Base-by-base conservation (phyloP, 2,113 vertebrate species). In the Ardeotis arabs region DNA sequence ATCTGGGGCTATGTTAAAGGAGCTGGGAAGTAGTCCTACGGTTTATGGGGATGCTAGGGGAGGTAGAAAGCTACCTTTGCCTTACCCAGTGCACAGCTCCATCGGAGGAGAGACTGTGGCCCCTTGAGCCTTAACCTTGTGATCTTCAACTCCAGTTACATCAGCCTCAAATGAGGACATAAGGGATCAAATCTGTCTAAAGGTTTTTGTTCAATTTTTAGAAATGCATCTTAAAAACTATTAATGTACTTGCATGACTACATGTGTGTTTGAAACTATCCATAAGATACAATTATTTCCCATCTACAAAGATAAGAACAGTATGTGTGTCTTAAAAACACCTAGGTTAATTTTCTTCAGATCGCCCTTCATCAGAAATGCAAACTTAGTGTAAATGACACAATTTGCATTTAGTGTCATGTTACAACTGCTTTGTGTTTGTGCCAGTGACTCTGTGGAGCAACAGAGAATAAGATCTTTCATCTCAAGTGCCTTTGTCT, bases 121-220 rank as follows among this genome's bases (percentile, higher is more conserved):
- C 41, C 31, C 28, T 20, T 4, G 37, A 60, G 69, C 12, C 55
- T 75, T 67, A 37, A 33, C 13, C 69, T 73, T 1, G 0, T 56
- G 68, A 39, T 72, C 53, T 58, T 60, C 52, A 49, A 0, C 19
- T 86, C 18, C 29, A 14, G 33, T 23, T 80, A 9, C 45, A 74
- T 91, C 92, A 97, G 69, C 73, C 90, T 92, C 69, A 56, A 92
- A 52, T 76, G 49, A 90, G 70, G 82, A 73, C 79, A 93, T 47
- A 88, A 91, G 87, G 79, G 87, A 96, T 94, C 76, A 95, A 95
- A 96, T 90, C 59, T 95, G 2, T 95, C 89, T 83, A 90, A 94
- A 84, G 24, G 37, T 12, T 85, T 96, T 92, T 88, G 53, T 93
- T 92, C 87, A 22, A 50, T 72, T 89, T 82, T 89, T 59, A 87